phyloP scores from a whole-genome alignment of 1,140 invertebrate genomes.

The Drosophila virilis region DNA sequence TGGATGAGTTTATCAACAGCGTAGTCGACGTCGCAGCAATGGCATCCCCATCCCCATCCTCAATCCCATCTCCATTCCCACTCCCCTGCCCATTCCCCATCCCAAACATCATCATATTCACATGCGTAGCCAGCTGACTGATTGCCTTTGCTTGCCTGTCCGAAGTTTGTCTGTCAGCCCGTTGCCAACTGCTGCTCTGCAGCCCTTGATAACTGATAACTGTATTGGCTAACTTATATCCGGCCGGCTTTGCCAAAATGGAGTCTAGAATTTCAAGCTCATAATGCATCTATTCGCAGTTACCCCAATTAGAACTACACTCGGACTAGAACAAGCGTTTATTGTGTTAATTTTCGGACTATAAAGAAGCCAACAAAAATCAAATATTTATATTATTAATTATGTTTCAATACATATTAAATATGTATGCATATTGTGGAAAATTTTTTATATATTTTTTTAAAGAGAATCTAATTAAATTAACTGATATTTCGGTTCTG shows the following conservation, averaged over 20 bases:
- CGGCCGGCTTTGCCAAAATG: neutral
- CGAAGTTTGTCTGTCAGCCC: constrained; percentile 3
- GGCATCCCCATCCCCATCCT: constrained; percentile 28
- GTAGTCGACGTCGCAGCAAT: constrained; percentile 60
- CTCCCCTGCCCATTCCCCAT: neutral
- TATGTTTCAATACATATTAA: no score
- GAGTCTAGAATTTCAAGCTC: neutral
- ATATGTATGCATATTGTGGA: no score
- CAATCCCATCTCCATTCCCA: neutral
- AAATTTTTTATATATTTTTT: no score
- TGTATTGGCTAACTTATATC: constrained; percentile 7
- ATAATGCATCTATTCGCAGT: neutral
- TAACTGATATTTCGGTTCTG: no score
- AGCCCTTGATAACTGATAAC: constrained; percentile 19
- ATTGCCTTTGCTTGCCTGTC: constrained; percentile 50
- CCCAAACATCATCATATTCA: constrained; percentile 33
- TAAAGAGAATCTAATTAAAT: no score
- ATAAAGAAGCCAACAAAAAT: no score
- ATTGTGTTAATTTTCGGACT: no score
- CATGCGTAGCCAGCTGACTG: constrained; percentile 48
- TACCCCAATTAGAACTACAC: no score
- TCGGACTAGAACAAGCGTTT: no score
- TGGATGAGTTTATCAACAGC: constrained; percentile 84
- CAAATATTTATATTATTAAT: no score
- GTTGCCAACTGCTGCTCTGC: constrained; percentile 17